Percentiles rank a stretch among this genome's conserved stretches.
Conservation (phyloP, 2,888 invertebrate species). For the Siphonodentalium dalli region DNA sequence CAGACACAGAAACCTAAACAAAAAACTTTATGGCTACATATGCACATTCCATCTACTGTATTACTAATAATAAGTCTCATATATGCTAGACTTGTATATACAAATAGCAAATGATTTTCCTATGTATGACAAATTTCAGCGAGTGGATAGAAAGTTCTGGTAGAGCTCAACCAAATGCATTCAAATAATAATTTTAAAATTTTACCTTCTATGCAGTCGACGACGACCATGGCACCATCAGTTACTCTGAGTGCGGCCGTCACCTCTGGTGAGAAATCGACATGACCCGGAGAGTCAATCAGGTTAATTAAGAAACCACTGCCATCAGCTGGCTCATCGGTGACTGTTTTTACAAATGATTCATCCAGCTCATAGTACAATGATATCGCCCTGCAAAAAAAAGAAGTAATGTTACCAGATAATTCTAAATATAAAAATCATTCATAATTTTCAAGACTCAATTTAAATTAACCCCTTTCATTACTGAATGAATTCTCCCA, state of each 20-base stretch:
- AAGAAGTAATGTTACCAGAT: neutral
- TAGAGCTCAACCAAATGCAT: too few relatives aligned
- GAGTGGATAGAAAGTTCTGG: too few relatives aligned
- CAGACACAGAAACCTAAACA: too few relatives aligned
- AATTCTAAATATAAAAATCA: neutral
- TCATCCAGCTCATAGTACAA: conserved; percentile 94
- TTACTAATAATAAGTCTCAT: too few relatives aligned
- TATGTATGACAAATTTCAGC: too few relatives aligned
- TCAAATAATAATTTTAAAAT: conserved; percentile 23
- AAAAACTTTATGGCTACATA: too few relatives aligned
- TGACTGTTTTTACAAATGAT: conserved; percentile 91
- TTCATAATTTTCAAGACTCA: neutral
- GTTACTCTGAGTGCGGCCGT: conserved; percentile 99
- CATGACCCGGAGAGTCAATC: conserved; percentile 99
- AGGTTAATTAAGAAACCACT: conserved; percentile 99
- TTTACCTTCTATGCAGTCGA: conserved; percentile 98
- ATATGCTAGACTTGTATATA: too few relatives aligned
- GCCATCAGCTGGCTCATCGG: conserved; percentile 67
- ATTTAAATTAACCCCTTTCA: neutral
- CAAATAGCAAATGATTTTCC: too few relatives aligned
- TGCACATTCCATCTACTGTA: neutral
- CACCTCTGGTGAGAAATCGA: conserved; percentile 99
- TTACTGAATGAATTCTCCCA: too few relatives aligned
- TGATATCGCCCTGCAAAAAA: conserved; percentile 85
- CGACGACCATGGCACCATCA: conserved; percentile 99